Base-by-base conservation (phyloP, 2,797 vertebrate genomes). In the Acrocephalus scirpaceus region DNA sequence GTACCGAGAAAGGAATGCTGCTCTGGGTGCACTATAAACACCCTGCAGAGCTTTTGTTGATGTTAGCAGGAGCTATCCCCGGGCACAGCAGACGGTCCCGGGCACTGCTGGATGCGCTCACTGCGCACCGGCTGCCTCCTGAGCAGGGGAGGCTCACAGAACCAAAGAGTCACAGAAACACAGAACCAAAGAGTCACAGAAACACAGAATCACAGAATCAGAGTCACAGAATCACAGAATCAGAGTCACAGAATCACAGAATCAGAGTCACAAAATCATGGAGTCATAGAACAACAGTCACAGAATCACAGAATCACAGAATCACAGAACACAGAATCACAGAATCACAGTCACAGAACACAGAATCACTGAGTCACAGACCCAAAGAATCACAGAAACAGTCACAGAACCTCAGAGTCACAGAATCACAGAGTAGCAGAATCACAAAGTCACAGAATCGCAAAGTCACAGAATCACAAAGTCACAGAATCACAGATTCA, bases 1-100 rank as follows among this genome's bases (percentile, higher is more conserved):
- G 73, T 42, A 70, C 65, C 2, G 10, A 57, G 75, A 93, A 82
- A 93, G 76, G 89, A 95, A 92, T 77, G 54, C 47, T 62, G 48
- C 50, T 34, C 84, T 69, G 95, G n/a, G 76, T 23, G 51, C 76
- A 26, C 79, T 90, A 21, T 64, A 92, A 96, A 94, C 88, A 88
- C 48, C 51, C 45, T 5, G 8, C 70, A 40, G 79, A 78, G 51
- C 75, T 74, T 75, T 70, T 80, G 89, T 77, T 80, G 81, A 74
- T 86, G 69, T 75, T 88, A 78, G 82, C 84, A 58, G 85, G 61
- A 96, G 65, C 66, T 69, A 18, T 23, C 61, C 64, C 30, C 1
- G 1, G 58, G 67, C 74, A 36, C n/a, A 47, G 83, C 3, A 15
- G 32, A 36, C 14, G 6, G 53, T 1, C 0, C 29, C 1, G 29